Percentiles rank a stretch among this genome's conserved stretches.
Evolutionary conservation across 2,797 vertebrate genomes (phyloP).

Genomic region (Protosalanx chinensis): DNA sequence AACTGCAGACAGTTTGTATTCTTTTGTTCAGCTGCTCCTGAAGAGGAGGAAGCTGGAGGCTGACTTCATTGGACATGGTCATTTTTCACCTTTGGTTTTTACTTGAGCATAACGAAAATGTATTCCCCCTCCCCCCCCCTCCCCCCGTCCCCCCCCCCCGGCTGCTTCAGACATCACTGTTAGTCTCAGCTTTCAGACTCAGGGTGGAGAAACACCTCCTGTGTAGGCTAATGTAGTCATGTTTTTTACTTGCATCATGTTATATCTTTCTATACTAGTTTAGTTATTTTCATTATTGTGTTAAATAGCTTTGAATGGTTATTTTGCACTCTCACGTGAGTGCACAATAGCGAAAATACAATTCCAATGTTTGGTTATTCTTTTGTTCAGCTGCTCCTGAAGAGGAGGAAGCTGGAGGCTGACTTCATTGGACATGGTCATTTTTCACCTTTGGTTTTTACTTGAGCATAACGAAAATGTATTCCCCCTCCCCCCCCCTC

Average conservation of each 20-base stretch:
- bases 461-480: too few relatives aligned
- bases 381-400: not conserved
- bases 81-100: too few relatives aligned
- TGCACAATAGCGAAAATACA: too few relatives aligned
- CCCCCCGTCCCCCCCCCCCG: not conserved
- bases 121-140: too few relatives aligned
- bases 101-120: too few relatives aligned
- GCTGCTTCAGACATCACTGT: too few relatives aligned
- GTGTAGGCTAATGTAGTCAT: slow-evolving; percentile 16
- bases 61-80: slow-evolving; percentile 41
- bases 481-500: too few relatives aligned
- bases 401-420: not conserved
- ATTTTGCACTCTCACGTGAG: not conserved
- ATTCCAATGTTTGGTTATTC: not conserved
- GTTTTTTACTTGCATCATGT: slow-evolving; percentile 1
- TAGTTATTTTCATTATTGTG: not conserved
- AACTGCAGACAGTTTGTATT: not conserved
- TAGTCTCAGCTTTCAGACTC: too few relatives aligned
- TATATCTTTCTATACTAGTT: not conserved
- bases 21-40: not conserved
- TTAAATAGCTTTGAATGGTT: not conserved
- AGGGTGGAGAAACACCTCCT: slow-evolving; percentile 21
- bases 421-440: slow-evolving; percentile 43
- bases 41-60: not conserved
- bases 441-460: too few relatives aligned